Percentiles rank a stretch among this genome's conserved stretches.
phyloP scores from a whole-genome alignment of 1,140 invertebrate genomes.

The Brachionus angularis region DNA sequence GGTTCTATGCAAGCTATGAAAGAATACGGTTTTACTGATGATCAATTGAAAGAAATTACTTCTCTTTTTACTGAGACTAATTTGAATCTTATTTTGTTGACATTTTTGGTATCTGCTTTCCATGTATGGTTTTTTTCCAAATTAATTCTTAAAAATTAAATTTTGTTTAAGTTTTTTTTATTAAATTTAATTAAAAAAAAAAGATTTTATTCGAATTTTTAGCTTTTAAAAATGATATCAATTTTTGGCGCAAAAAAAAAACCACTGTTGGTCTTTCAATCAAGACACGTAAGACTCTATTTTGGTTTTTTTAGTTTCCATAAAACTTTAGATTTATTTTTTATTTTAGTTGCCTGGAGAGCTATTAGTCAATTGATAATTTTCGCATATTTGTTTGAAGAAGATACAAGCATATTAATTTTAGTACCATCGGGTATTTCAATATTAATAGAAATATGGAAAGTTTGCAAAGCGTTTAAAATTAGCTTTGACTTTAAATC shows the following conservation, averaged over 20 bases:
- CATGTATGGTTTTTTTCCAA: constrained; percentile 70
- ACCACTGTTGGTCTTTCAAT: constrained; percentile 82
- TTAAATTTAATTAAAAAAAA: constrained; percentile 54
- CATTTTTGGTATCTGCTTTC: constrained; percentile 82
- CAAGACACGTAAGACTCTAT: constrained; percentile 62
- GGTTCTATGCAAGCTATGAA: constrained; percentile 69
- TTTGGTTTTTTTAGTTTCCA: neutral
- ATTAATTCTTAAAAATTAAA: neutral
- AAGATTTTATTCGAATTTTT: constrained; percentile 91
- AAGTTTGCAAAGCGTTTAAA: constrained; percentile 83
- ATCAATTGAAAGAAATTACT: constrained; percentile 93
- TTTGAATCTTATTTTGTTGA: constrained; percentile 81
- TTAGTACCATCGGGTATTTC: constrained; percentile 79
- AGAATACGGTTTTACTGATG: constrained; percentile 70
- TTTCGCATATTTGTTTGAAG: constrained; percentile 85
- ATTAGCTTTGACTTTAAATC: constrained; percentile 55
- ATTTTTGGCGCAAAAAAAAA: constrained; percentile 80
- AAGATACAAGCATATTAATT: constrained; percentile 83
- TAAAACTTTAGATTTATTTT: neutral
- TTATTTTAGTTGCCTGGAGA: constrained; percentile 76
- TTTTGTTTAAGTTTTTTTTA: neutral
- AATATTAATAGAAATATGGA: constrained; percentile 83
- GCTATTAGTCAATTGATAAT: constrained; percentile 87
- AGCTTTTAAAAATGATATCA: constrained; percentile 95
- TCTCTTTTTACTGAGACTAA: constrained; percentile 92